phyloP scores from a whole-genome alignment of 2,113 vertebrate species.

The Butorides virescens region DNA sequence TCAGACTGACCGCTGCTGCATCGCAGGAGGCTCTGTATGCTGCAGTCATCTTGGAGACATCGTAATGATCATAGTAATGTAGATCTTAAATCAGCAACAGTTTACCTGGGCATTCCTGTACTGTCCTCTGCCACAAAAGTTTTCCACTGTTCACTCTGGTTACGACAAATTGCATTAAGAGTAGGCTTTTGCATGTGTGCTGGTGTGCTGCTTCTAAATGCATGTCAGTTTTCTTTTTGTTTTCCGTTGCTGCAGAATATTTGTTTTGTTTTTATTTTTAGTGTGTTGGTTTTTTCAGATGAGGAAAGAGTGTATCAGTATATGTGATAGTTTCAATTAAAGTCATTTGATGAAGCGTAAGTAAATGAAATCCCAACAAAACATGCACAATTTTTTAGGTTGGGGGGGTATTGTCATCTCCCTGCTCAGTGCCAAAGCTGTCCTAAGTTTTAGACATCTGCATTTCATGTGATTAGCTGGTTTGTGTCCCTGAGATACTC shows the following conservation, averaged over 20 bases:
- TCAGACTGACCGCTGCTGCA: not conserved
- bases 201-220: not conserved
- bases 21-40: not conserved
- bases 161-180: not conserved
- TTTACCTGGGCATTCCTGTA: not conserved
- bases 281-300: not conserved
- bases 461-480: not conserved
- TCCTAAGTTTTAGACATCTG: not conserved
- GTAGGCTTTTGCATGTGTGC: not conserved
- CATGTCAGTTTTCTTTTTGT: not conserved
- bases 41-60: not conserved
- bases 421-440: not conserved
- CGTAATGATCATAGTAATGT: rapidly evolving
- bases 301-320: not conserved
- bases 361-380: not conserved
- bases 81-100: not conserved
- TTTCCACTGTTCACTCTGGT: not conserved
- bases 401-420: not conserved
- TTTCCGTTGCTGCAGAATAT: not conserved
- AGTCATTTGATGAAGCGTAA: not conserved
- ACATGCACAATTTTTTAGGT: not conserved
- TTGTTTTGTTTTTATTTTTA: not conserved
- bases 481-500: not conserved
- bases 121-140: not conserved
- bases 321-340: not conserved